Percentiles rank a stretch among this genome's conserved stretches.
Conservation (phyloP, 2,888 invertebrate species). For the Thymelicus sylvestris region DNA sequence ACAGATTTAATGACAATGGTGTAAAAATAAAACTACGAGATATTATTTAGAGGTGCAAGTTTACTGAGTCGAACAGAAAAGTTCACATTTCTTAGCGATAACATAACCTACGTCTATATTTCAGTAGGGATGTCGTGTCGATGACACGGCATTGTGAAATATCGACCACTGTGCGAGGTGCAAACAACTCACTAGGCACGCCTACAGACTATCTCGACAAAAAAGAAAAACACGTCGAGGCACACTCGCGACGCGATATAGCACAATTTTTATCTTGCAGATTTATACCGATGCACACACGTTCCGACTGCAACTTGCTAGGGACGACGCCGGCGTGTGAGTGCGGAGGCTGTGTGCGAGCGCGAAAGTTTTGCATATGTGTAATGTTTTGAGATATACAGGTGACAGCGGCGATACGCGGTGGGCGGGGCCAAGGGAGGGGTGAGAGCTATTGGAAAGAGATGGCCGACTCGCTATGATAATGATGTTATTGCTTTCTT, state of each 20-base stretch:
- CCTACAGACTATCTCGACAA: constrained; percentile 74
- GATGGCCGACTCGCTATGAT: constrained; percentile 83
- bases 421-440: constrained; percentile 79
- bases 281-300: constrained; percentile 66
- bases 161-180: constrained; percentile 82
- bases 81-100: constrained; percentile 51
- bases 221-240: constrained; percentile 64
- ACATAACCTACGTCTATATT: constrained; percentile 51
- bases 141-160: constrained; percentile 73
- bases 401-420: constrained; percentile 82
- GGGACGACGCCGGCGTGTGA: constrained; percentile 48
- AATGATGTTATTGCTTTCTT: constrained; percentile 85
- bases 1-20: constrained; percentile 7
- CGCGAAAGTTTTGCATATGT: constrained; percentile 84
- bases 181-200: constrained; percentile 82
- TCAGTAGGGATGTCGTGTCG: constrained; percentile 61
- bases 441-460: constrained; percentile 83
- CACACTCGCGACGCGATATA: constrained; percentile 70
- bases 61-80: constrained; percentile 46
- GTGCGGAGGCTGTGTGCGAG: constrained; percentile 62
- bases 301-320: constrained; percentile 43
- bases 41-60: constrained; percentile 23
- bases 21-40: constrained; percentile 18
- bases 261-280: constrained; percentile 83
- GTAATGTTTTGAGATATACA: constrained; percentile 85